Base-by-base conservation (phyloP, 2,888 invertebrate species). In the Campaea margaritaria region DNA sequence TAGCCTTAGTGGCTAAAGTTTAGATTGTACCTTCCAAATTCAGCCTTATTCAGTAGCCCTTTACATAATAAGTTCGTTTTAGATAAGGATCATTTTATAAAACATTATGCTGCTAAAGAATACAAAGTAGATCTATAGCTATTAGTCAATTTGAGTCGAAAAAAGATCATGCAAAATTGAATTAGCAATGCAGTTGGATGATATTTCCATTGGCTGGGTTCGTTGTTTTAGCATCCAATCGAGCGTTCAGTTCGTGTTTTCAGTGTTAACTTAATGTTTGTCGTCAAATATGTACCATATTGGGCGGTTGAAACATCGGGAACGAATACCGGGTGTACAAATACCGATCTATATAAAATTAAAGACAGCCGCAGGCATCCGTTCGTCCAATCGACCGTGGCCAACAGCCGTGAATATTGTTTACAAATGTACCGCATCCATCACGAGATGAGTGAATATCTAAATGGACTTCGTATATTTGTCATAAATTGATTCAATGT, bases 341-440 rank as follows among this genome's bases (percentile, higher is more conserved):
- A 87, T 79, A 82, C 65, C 69, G 66, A 69, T 75, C 69, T 74
- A 83, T 87, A 78, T 79, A 83, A 85, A 83, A 86, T 85, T 81
- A 83, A 87, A 86, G 83, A 82, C 67, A 70, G 79, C 84, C 82
- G 67, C 68, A 68, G 79, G 85, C 79, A 67, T 56, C 58, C 70
- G 69, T 75, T 71, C 73, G 64, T 72, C 31, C 31, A 9, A 31
- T 9, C 31, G 10, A 31, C 55, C 55, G 67, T 65, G 67, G 71
- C 69, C 50, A 63, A 66, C 73, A 65, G 65, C 76, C 66, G 76
- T 77, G 81, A 80, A 82, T 82, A 83, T 86, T 86, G 83, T 86
- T 86, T 86, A 83, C 83, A 81, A 86, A 87, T 86, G 80, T 78
- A 83, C 73, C 74, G 67, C 80, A 83, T 86, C 78, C 81, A 84